These are phyloP conservation scores for Poeciliopsis turneri DNA, from an alignment of 2,797 vertebrate species.

Conservation along the genomic window DNA sequence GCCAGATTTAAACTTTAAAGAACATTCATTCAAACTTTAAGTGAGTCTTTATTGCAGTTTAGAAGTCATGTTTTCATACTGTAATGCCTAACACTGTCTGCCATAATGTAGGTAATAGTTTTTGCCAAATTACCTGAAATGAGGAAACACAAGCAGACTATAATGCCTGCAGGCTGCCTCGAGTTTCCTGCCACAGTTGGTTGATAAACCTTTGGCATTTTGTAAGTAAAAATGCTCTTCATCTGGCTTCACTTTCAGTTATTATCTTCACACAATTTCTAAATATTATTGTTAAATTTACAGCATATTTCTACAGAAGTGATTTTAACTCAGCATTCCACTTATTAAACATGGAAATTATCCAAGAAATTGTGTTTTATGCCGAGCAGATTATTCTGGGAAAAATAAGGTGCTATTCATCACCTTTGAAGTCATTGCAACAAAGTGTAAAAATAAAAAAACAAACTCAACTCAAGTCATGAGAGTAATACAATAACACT, in stretches of 20 bases:
- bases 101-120: neutral
- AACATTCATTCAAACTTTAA: slow-evolving; percentile 41
- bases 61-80: neutral
- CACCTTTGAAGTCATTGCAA: slow-evolving; percentile 27
- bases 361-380: slow-evolving; percentile 36
- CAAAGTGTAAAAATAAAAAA: slow-evolving; percentile 12
- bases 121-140: neutral
- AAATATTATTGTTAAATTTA: slow-evolving; percentile 5
- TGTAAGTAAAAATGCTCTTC: slow-evolving; percentile 12
- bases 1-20: slow-evolving; percentile 31
- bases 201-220: slow-evolving; percentile 11
- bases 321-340: slow-evolving; percentile 20
- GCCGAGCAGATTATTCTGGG: slow-evolving; percentile 37
- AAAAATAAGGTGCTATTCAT: slow-evolving; percentile 39
- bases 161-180: neutral
- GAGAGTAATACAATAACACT: slow-evolving; percentile 40
- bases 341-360: slow-evolving; percentile 39
- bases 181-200: neutral
- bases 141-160: neutral
- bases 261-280: slow-evolving; percentile 18
- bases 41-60: neutral
- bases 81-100: neutral
- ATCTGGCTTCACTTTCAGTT: slow-evolving; percentile 16
- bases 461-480: slow-evolving; percentile 12
- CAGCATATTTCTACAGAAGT: slow-evolving; percentile 18